Evolutionary conservation across 2,797 vertebrate species (phyloP).

Genomic region (Lepus townsendii): DNA sequence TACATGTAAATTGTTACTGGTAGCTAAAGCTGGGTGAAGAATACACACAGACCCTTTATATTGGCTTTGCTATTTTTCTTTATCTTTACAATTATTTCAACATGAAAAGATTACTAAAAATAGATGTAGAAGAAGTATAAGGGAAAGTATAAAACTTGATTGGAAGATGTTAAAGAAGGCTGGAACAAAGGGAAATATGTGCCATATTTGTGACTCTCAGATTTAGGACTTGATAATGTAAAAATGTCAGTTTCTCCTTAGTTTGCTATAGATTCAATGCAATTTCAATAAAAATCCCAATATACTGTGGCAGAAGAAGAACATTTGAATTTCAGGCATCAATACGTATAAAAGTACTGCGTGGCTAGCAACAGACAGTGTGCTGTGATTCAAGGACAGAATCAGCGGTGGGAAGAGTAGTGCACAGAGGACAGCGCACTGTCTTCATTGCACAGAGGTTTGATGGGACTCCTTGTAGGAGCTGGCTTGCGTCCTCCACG

Average conservation of each 20-base stretch:
- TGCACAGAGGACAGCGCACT: not conserved
- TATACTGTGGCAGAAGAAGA: not conserved
- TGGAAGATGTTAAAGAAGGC: slow-evolving; percentile 18
- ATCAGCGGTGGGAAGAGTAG: not conserved
- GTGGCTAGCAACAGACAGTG: not conserved
- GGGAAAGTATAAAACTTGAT: not conserved
- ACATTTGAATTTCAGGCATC: not conserved
- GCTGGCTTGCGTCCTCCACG: not conserved
- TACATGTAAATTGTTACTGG: not conserved
- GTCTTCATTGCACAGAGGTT: not conserved
- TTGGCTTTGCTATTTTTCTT: not conserved
- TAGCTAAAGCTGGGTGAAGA: not conserved
- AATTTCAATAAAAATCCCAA: not conserved
- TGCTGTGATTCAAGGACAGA: not conserved
- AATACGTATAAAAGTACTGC: not conserved
- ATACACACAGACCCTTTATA: not conserved
- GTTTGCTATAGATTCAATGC: not conserved
- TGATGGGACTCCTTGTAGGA: not conserved
- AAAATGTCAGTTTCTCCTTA: not conserved
- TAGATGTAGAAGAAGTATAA: not conserved
- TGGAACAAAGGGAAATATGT: not conserved
- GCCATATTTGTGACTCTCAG: not conserved
- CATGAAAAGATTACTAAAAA: slow-evolving; percentile 1
- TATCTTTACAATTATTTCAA: slow-evolving; percentile 17
- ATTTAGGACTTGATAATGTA: not conserved